These are phyloP conservation scores for Hypsopygia costalis DNA, from an alignment of 2,888 invertebrate species.

Conservation along the genomic window DNA sequence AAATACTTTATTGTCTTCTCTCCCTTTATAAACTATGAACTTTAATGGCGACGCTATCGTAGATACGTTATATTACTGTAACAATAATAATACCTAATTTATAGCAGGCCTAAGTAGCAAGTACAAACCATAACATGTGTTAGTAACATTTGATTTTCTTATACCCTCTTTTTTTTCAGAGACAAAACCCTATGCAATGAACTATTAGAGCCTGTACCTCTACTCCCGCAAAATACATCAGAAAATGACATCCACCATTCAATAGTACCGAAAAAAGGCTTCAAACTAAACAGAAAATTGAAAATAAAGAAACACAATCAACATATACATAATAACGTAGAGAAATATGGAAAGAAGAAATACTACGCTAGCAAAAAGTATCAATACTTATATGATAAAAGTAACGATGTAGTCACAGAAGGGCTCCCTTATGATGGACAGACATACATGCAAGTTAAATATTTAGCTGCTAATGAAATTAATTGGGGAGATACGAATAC, in stretches of 20 bases:
- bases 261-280: slow-evolving; percentile 65
- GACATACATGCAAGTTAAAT: slow-evolving; percentile 76
- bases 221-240: slow-evolving; percentile 47
- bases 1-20: no score
- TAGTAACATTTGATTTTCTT: no score
- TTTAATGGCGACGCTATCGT: no score
- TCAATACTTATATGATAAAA: slow-evolving; percentile 35
- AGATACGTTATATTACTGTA: no score
- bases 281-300: slow-evolving; percentile 40
- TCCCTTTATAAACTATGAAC: no score
- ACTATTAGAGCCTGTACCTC: slow-evolving; percentile 37
- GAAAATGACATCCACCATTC: slow-evolving; percentile 52
- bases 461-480: slow-evolving; percentile 56
- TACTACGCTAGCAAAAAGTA: slow-evolving; percentile 50
- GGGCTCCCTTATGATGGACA: slow-evolving; percentile 55
- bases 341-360: slow-evolving; percentile 56
- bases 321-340: slow-evolving; percentile 34
- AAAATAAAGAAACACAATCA: slow-evolving; percentile 45
- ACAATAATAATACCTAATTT: no score
- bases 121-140: no score
- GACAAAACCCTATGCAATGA: slow-evolving; percentile 52
- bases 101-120: no score
- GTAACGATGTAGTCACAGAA: slow-evolving; percentile 51
- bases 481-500: slow-evolving; percentile 68
- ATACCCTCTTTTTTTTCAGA: slow-evolving; percentile 37